Conservation (phyloP, 2,888 invertebrate genomes). For the Orthosia gothica region DNA sequence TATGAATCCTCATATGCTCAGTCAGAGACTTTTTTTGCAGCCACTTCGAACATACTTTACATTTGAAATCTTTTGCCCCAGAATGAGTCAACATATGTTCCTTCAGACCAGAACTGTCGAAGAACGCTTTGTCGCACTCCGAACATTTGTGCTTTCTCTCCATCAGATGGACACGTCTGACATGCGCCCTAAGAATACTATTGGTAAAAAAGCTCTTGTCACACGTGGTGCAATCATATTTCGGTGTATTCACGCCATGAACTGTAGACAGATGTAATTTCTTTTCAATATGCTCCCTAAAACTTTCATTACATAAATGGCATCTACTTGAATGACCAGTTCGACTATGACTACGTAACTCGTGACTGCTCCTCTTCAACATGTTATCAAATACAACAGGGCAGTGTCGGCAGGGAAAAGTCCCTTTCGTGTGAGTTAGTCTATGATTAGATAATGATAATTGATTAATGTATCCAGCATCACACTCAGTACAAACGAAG, state of each 20-base stretch:
- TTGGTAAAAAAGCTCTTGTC: conserved; percentile 40
- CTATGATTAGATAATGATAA: conserved; percentile 72
- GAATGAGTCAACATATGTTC: conserved; percentile 84
- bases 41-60: conserved; percentile 78
- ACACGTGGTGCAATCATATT: conserved; percentile 46
- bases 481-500: conserved; percentile 77
- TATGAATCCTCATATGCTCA: conserved; percentile 79
- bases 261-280: conserved; percentile 67
- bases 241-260: conserved; percentile 10
- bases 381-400: conserved; percentile 83
- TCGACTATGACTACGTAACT: conserved; percentile 75
- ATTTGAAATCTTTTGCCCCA: conserved; percentile 81
- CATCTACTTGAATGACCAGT: conserved; percentile 65
- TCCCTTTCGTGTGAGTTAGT: conserved; percentile 73
- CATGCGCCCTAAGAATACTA: conserved; percentile 36
- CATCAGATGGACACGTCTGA: conserved; percentile 64
- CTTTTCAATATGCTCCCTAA: conserved; percentile 68
- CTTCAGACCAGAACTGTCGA: conserved; percentile 71
- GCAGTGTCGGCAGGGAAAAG: conserved; percentile 78
- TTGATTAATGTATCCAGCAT: conserved; percentile 77
- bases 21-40: conserved; percentile 72
- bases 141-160: conserved; percentile 71
- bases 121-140: conserved; percentile 66
- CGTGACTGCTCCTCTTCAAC: conserved; percentile 82
- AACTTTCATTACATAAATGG: conserved; percentile 73